Evolutionary conservation across 2,888 invertebrate species (phyloP).

Genomic region (Gari tellinella): DNA sequence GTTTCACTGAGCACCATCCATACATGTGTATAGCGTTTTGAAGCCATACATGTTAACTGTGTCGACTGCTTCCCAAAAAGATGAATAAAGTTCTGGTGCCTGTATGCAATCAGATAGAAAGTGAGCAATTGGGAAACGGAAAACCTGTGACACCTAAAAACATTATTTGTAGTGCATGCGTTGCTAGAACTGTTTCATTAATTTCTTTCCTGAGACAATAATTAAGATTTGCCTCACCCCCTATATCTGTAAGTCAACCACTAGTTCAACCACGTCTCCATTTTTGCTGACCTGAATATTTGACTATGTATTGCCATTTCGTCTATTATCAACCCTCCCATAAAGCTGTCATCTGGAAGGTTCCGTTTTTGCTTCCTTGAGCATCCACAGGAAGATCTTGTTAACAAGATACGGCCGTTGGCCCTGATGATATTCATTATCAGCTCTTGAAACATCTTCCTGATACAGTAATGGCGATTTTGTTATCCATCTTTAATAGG

Average conservation of each 20-base stretch:
- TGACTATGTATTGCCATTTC: slow-evolving; percentile 61
- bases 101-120: slow-evolving; percentile 29
- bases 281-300: slow-evolving; percentile 52
- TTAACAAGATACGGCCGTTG: too few species aligned
- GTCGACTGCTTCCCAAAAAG: slow-evolving; percentile 50
- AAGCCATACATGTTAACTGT: slow-evolving; percentile 35
- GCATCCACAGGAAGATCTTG: slow-evolving; percentile 53
- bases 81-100: slow-evolving; percentile 35
- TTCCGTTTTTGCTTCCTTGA: slow-evolving; percentile 42
- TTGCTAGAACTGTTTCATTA: slow-evolving; percentile 27
- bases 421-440: too few species aligned
- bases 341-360: slow-evolving; percentile 35
- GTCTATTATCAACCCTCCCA: slow-evolving; percentile 57
- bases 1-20: slow-evolving; percentile 40
- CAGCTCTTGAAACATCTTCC: too few species aligned
- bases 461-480: too few species aligned
- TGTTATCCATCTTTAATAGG: too few species aligned
- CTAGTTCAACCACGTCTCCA: slow-evolving; percentile 49
- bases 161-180: slow-evolving; percentile 47
- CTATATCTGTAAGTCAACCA: slow-evolving; percentile 42
- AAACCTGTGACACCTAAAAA: slow-evolving; percentile 56
- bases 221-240: slow-evolving; percentile 46
- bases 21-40: slow-evolving; percentile 29
- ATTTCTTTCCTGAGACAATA: slow-evolving; percentile 29
- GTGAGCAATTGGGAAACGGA: slow-evolving; percentile 46